phyloP scores from a whole-genome alignment of 1,140 invertebrate genomes.

The Polypedilum pembai region DNA sequence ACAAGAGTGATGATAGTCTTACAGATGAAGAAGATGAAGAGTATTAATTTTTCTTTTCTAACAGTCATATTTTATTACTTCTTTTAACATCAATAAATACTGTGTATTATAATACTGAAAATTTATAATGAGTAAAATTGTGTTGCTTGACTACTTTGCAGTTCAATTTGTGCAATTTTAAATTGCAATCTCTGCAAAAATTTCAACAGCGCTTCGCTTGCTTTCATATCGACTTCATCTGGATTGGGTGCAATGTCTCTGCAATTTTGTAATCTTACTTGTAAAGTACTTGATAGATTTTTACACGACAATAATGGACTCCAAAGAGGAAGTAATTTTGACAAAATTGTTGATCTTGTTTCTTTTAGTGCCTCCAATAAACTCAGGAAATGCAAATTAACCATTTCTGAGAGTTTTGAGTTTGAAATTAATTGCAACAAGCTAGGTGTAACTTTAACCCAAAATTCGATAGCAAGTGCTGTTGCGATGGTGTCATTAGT shows the following conservation, averaged over 20 bases:
- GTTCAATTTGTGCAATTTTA: constrained; percentile 95
- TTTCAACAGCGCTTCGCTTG: constrained; percentile 53
- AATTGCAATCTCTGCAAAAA: constrained; percentile 93
- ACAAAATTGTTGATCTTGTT: constrained; percentile 86
- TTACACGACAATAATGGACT: constrained; percentile 87
- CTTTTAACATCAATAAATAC: neutral
- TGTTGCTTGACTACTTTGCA: constrained; percentile 76
- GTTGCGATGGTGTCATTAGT: constrained; percentile 59
- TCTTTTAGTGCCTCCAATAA: constrained; percentile 92
- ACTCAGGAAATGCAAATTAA: constrained; percentile 93
- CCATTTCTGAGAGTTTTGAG: constrained; percentile 95
- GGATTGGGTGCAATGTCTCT: constrained; percentile 62
- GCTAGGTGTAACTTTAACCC: constrained; percentile 93
- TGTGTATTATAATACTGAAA: neutral
- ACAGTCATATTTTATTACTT: neutral
- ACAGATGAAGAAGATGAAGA: constrained; percentile 3
- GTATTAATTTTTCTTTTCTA: neutral
- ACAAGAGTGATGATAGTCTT: neutral
- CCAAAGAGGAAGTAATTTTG: constrained; percentile 78
- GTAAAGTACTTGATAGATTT: constrained; percentile 82
- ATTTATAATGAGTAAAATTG: constrained; percentile 43
- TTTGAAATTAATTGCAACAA: constrained; percentile 88
- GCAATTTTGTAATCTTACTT: constrained; percentile 82
- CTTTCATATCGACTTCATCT: constrained; percentile 39
- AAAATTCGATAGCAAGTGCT: constrained; percentile 93